Percentiles rank a stretch among this genome's conserved stretches.
phyloP scores from a whole-genome alignment of 2,113 vertebrate species.

The Leucoraja erinaceus region DNA sequence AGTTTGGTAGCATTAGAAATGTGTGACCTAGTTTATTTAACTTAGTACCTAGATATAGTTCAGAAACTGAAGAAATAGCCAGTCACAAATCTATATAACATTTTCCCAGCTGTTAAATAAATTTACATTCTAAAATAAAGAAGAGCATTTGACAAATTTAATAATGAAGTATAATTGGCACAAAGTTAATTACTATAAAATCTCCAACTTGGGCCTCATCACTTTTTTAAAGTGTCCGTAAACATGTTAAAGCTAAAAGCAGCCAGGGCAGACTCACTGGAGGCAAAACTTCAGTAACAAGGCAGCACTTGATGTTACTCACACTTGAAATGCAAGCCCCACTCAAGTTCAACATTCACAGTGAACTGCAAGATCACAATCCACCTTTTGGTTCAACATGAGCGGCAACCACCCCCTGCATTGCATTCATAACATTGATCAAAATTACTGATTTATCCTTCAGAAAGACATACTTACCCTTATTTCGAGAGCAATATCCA shows the following conservation, averaged over 20 bases:
- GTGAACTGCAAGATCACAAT: neutral
- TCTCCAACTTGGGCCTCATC: neutral
- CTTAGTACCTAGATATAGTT: neutral
- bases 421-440: neutral
- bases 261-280: neutral
- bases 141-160: neutral
- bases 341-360: neutral
- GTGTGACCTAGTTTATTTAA: neutral
- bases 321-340: too few relatives aligned
- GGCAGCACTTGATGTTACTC: neutral
- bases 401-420: neutral
- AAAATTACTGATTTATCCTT: neutral
- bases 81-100: neutral
- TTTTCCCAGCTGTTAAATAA: neutral
- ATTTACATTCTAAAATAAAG: neutral
- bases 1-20: neutral
- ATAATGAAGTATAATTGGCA: constrained; percentile 1
- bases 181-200: neutral
- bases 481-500: constrained; percentile 89
- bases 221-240: neutral
- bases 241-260: neutral
- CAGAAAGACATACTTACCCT: constrained; percentile 59
- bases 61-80: neutral
- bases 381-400: neutral
- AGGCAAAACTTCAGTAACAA: neutral